Base-by-base conservation (phyloP, 2,113 vertebrate species). In the Otocyon megalotis region DNA sequence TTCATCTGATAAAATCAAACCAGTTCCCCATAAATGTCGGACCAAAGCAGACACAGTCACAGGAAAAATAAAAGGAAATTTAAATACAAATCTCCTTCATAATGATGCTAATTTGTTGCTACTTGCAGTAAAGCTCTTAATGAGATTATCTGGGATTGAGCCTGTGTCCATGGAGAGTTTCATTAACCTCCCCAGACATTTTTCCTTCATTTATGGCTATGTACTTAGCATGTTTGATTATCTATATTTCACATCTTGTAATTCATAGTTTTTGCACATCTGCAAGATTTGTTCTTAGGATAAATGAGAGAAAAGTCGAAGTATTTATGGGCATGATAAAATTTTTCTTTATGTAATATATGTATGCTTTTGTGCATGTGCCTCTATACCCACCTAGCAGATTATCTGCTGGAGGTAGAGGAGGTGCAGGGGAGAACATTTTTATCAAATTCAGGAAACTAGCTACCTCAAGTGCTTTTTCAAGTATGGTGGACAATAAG, bases 51-150 rank as follows among this genome's bases (percentile, higher is more conserved):
- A 88, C 32, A 32, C 43, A 90, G 81, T 91, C 87, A 65, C 50
- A 81, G 48, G 85, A 96, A 96, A 92, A 90, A 63, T 88, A 77
- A 89, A 96, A 96, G 74, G 50, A 96, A 97, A 97, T 95, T 97
- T 96, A 85, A 97, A 90, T 96, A 94, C 87, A 97, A 96, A 97
- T 83, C 43, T 0, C 87, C 86, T 96, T 90, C 72, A 81, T 97
- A 88, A 96, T 90, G 72, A 92, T 90, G 69, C 94, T 98, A 93
- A 97, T 97, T 97, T 97, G 88, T 96, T 97, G 86, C 74, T 74
- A 85, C 95, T 92, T 97, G 71, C 85, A 50, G 84, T 93, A 97
- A 97, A 98, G 96, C 95, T 97, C 80, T 96, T 98, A 98, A 98
- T 98, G 94, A 97, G 97, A 97, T 98, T 97, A 97, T 89, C 43